A percentile compares a stretch with the other conserved stretches of the same genome.
Conservation (phyloP, 2,888 invertebrate species). For the Incurvaria masculella region DNA sequence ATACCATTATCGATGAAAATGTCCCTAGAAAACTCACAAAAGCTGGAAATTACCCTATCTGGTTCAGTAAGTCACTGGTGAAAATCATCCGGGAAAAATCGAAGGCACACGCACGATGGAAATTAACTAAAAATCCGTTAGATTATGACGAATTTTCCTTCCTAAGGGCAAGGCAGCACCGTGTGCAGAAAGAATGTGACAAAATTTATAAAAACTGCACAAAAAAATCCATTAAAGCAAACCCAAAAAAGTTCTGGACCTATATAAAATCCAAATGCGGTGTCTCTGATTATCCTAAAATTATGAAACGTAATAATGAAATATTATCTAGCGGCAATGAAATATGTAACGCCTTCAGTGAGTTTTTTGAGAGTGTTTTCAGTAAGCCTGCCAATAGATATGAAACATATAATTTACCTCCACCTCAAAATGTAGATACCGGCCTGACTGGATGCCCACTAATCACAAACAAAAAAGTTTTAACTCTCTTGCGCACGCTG, state of each 20-base stretch:
- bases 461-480: neutral
- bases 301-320: neutral
- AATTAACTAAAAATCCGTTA: neutral
- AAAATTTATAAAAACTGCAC: neutral
- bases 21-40: neutral
- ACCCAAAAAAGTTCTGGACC: neutral
- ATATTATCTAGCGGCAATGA: neutral
- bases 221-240: neutral
- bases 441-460: neutral
- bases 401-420: neutral
- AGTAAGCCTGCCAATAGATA: neutral
- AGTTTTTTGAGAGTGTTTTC: slow-evolving; percentile 2
- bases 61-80: neutral
- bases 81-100: neutral
- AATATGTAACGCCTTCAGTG: neutral
- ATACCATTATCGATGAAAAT: neutral
- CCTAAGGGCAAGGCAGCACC: neutral
- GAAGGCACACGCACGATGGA: slow-evolving; percentile 2
- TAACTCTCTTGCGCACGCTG: neutral
- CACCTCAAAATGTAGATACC: neutral
- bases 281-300: slow-evolving; percentile 1
- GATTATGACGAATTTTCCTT: slow-evolving; percentile 3
- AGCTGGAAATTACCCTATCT: neutral
- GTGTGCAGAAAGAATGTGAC: neutral
- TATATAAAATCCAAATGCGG: neutral